Percentiles rank a stretch among this genome's conserved stretches.
Conservation (phyloP, 1,140 invertebrate species). For the Kradibia gibbosae region DNA sequence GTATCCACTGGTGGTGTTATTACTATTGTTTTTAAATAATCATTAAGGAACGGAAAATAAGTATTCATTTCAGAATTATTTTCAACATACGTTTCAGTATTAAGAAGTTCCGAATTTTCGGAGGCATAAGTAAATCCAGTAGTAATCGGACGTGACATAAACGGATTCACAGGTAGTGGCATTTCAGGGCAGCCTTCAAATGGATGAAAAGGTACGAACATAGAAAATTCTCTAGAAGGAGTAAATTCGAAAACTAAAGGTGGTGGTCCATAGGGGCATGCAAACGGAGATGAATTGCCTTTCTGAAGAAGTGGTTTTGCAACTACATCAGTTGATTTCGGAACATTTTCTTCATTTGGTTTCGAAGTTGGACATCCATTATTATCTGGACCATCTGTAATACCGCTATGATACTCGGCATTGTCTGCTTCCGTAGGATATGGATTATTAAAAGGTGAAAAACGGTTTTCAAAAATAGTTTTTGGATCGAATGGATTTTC, state of each 20-base stretch:
- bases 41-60: conserved; percentile 22
- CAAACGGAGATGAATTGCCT: background rate
- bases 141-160: conserved; percentile 28
- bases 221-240: background rate
- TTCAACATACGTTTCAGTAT: background rate
- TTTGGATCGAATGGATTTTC: conserved; percentile 14
- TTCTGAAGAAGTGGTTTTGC: background rate
- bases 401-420: conserved; percentile 16
- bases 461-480: conserved; percentile 11
- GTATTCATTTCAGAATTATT: conserved; percentile 9
- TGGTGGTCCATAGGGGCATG: background rate
- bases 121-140: background rate
- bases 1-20: background rate
- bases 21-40: background rate
- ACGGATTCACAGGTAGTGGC: conserved; percentile 32
- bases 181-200: conserved; percentile 7
- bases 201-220: conserved; percentile 25
- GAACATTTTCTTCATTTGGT: conserved; percentile 19
- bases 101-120: background rate
- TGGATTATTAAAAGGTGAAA: conserved; percentile 11
- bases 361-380: conserved; percentile 43
- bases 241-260: background rate
- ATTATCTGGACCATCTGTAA: conserved; percentile 40
- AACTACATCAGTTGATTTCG: background rate
- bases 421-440: background rate